A percentile compares a stretch with the other conserved stretches of the same genome.
phyloP scores from a whole-genome alignment of 1,140 invertebrate species.

The Euwallacea similis region DNA sequence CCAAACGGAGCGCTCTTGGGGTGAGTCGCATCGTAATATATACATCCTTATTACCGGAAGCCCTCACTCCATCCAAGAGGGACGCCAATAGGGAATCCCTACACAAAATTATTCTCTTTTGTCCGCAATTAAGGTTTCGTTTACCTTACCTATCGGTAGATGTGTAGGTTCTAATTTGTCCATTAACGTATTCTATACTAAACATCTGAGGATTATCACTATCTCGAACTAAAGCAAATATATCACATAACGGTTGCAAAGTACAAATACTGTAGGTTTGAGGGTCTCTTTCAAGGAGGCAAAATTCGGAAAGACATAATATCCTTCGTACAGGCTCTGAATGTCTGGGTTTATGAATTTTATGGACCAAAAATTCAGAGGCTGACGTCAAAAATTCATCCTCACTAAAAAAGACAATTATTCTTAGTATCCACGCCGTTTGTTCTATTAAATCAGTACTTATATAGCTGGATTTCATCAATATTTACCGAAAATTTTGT shows the following conservation, averaged over 20 bases:
- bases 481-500: too few species aligned
- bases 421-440: neutral
- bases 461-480: neutral
- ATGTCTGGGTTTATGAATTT: slow-evolving; percentile 75
- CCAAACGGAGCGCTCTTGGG: slow-evolving; percentile 81
- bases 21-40: slow-evolving; percentile 88
- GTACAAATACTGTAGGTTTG: slow-evolving; percentile 92
- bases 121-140: too few species aligned
- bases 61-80: slow-evolving; percentile 91
- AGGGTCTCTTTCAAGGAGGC: slow-evolving; percentile 94
- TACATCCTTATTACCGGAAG: slow-evolving; percentile 96
- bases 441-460: too few species aligned
- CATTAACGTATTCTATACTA: slow-evolving; percentile 92
- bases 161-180: slow-evolving; percentile 82
- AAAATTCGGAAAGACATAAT: slow-evolving; percentile 94
- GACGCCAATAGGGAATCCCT: slow-evolving; percentile 95
- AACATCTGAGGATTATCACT: slow-evolving; percentile 92
- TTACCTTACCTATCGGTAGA: slow-evolving; percentile 72
- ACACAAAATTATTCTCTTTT: slow-evolving; percentile 16
- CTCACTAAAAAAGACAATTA: slow-evolving; percentile 44
- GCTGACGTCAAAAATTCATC: slow-evolving; percentile 71
- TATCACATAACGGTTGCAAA: slow-evolving; percentile 82
- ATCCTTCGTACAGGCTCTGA: slow-evolving; percentile 79
- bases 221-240: slow-evolving; percentile 90
- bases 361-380: slow-evolving; percentile 90